Conservation (phyloP, 2,888 invertebrate genomes). For the Ophioninae sp. region DNA sequence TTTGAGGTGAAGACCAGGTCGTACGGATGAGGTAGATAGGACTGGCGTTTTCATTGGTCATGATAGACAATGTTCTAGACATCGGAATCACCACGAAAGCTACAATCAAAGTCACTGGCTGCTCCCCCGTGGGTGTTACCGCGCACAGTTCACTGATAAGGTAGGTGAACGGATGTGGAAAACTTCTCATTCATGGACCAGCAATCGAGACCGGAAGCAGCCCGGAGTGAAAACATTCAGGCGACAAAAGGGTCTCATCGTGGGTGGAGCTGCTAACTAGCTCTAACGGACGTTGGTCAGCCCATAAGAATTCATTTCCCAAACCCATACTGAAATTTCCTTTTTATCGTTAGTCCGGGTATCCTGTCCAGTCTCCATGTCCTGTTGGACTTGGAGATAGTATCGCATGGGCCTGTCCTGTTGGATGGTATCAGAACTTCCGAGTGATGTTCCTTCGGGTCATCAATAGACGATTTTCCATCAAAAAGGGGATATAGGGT, state of each 20-base stretch:
- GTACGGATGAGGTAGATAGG: not conserved
- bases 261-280: not conserved
- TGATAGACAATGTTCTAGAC: too few species aligned
- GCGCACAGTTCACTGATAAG: conserved; percentile 44
- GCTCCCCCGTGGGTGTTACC: conserved; percentile 38
- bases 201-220: conserved; percentile 5
- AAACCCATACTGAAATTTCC: not conserved
- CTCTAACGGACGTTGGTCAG: conserved; percentile 14
- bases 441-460: too few species aligned
- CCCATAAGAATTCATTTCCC: conserved; percentile 21
- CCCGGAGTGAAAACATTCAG: conserved; percentile 46
- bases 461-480: too few species aligned
- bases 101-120: not conserved
- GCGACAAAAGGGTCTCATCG: conserved; percentile 36
- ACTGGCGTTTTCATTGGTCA: too few species aligned
- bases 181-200: conserved; percentile 48
- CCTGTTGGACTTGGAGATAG: too few species aligned
- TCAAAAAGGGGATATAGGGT: too few species aligned
- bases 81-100: too few species aligned
- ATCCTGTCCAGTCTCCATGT: not conserved
- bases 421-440: too few species aligned
- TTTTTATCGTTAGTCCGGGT: not conserved
- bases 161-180: conserved; percentile 15
- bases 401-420: too few species aligned
- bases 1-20: not conserved